Base-by-base conservation (phyloP, 2,888 invertebrate species). In the Drosophila fulvimacula region DNA sequence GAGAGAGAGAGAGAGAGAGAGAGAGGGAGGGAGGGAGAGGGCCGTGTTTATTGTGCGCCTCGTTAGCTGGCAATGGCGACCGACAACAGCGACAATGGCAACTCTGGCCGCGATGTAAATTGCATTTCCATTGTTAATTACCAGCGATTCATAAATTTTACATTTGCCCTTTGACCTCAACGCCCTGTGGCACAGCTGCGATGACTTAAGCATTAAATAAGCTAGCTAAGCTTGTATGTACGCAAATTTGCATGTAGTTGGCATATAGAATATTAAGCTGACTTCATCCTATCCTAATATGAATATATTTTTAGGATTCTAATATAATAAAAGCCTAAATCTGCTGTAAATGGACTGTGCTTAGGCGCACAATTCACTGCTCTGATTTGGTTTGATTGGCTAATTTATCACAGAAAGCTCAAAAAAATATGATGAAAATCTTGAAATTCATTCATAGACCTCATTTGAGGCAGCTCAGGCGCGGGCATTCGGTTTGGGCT, bases 41-140 rank as follows among this genome's bases (percentile, higher is more conserved):
- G 13, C 52, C 36, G 49, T 69, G 73, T 83, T 74, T 77, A 82
- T 82, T 81, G 82, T 82, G 71, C 63, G 64, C 71, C 86, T 88
- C 82, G 88, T 82, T 82, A 82, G 76, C 67, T 52, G 56, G 60
- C 65, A 63, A 56, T 55, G 58, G 57, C 52, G 21, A 60, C 24
- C 69, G 49, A 53, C 58, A 62, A 39, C 58, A 52, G 58, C 41
- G 65, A 72, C 88, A 88, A 77, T 67, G 69, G 59, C 64, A 70
- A 68, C 68, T 52, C 69, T 63, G 72, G 77, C 42, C 60, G 77
- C 79, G 65, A 65, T 73, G 78, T 76, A 88, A 90, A 90, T 90
- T 90, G 84, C 86, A 88, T 79, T 89, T 81, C 77, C 81, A 88
- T 82, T 90, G 89, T 90, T 90, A 89, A 90, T 90, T 90, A 89